A percentile compares a stretch with the other conserved stretches of the same genome.
Conservation (phyloP, 2,113 vertebrate species). For the Steatornis caripensis region DNA sequence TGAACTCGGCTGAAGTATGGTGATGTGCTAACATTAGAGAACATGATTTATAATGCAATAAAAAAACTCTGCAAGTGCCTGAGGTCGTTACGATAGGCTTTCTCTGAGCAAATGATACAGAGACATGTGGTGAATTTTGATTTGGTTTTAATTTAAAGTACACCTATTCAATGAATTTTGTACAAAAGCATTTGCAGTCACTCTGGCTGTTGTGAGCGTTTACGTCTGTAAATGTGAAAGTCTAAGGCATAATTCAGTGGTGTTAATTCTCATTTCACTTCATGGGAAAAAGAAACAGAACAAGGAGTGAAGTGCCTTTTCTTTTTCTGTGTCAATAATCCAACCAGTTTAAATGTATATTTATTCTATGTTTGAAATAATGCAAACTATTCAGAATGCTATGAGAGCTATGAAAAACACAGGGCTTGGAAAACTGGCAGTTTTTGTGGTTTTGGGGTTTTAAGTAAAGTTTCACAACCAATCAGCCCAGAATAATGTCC, state of each 20-base stretch:
- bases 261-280: neutral
- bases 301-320: neutral
- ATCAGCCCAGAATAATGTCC: slow-evolving; percentile 75
- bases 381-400: slow-evolving; percentile 68
- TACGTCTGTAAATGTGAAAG: neutral
- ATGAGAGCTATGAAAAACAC: slow-evolving; percentile 73
- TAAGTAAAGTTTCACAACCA: slow-evolving; percentile 81
- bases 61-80: neutral
- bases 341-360: slow-evolving; percentile 46
- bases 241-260: neutral
- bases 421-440: slow-evolving; percentile 76
- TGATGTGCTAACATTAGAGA: neutral
- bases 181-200: neutral
- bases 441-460: slow-evolving; percentile 82
- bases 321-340: neutral
- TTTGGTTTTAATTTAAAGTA: neutral
- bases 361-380: slow-evolving; percentile 60
- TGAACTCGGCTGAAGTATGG: neutral
- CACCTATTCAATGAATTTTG: neutral
- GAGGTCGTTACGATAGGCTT: accelerated
- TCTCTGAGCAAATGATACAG: neutral
- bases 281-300: slow-evolving; percentile 31
- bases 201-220: neutral
- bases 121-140: neutral
- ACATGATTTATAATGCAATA: accelerated